Percentiles rank a stretch among this genome's conserved stretches.
These are phyloP conservation scores for Stenolophus ochropezus DNA, from an alignment of 2,888 invertebrate species.

Conservation along the genomic window DNA sequence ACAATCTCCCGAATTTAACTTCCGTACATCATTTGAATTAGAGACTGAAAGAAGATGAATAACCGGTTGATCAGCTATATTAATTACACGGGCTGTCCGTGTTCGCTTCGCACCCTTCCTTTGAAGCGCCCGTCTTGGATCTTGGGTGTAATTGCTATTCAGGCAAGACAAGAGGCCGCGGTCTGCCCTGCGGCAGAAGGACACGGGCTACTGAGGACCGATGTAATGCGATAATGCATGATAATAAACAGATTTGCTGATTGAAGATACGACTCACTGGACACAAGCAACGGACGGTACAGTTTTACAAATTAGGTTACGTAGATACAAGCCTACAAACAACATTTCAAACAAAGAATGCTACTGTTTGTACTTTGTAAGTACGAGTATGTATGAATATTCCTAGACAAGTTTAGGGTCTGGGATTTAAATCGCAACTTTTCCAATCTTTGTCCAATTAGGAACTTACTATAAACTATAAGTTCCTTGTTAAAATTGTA, in stretches of 20 bases:
- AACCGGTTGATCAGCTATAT: slow-evolving; percentile 33
- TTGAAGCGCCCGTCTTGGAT: slow-evolving; percentile 19
- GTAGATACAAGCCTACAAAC: too few species aligned
- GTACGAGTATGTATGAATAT: too few species aligned
- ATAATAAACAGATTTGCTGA: background rate
- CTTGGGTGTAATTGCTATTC: background rate
- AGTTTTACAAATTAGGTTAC: too few species aligned
- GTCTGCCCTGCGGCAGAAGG: background rate
- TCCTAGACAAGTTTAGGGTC: too few species aligned
- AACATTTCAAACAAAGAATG: too few species aligned
- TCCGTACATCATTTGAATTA: background rate
- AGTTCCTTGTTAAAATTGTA: too few species aligned
- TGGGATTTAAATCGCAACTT: too few species aligned
- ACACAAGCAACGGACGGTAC: too few species aligned
- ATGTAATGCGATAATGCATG: background rate
- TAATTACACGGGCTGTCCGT: slow-evolving; percentile 46
- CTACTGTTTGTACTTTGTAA: too few species aligned
- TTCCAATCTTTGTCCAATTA: too few species aligned
- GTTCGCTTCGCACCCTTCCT: slow-evolving; percentile 32
- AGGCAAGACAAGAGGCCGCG: background rate
- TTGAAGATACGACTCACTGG: background rate
- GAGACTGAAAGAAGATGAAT: background rate
- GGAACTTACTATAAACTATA: too few species aligned
- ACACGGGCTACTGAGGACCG: background rate
- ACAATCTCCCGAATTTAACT: too few species aligned